Conservation (phyloP, 2,888 invertebrate species). For the Lithophane semibrunnea region DNA sequence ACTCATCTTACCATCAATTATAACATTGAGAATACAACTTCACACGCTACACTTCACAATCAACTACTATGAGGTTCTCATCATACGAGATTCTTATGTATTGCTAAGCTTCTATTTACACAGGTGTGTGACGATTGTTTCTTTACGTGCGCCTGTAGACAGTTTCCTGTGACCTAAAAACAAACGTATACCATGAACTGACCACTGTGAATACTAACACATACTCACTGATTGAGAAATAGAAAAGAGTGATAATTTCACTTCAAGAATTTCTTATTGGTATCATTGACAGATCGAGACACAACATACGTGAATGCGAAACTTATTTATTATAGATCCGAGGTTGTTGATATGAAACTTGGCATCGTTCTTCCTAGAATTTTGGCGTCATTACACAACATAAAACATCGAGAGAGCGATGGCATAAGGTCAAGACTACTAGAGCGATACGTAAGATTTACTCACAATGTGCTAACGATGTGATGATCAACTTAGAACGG, state of each 20-base stretch:
- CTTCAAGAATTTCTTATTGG: conserved; percentile 69
- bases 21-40: conserved; percentile 73
- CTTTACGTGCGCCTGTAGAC: conserved; percentile 39
- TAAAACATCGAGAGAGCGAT: conserved; percentile 80
- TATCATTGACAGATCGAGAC: conserved; percentile 67
- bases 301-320: conserved; percentile 51
- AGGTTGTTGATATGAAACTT: conserved; percentile 78
- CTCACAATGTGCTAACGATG: conserved; percentile 69
- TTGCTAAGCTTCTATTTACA: conserved; percentile 69
- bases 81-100: conserved; percentile 71
- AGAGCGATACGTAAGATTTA: conserved; percentile 78
- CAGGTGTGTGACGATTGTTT: conserved; percentile 68
- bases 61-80: conserved; percentile 80
- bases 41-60: conserved; percentile 63
- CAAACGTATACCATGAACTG: conserved; percentile 49
- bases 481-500: conserved; percentile 54
- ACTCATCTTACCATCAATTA: conserved; percentile 85
- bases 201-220: conserved; percentile 51
- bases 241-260: conserved; percentile 68
- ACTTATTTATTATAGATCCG: conserved; percentile 70
- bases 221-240: conserved; percentile 53
- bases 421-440: conserved; percentile 87
- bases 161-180: conserved; percentile 68
- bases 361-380: conserved; percentile 81
- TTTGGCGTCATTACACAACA: conserved; percentile 90